A percentile compares a stretch with the other conserved stretches of the same genome.
Evolutionary conservation across 2,888 invertebrate genomes (phyloP).

Genomic region (Nephrotoma guestfalica): DNA sequence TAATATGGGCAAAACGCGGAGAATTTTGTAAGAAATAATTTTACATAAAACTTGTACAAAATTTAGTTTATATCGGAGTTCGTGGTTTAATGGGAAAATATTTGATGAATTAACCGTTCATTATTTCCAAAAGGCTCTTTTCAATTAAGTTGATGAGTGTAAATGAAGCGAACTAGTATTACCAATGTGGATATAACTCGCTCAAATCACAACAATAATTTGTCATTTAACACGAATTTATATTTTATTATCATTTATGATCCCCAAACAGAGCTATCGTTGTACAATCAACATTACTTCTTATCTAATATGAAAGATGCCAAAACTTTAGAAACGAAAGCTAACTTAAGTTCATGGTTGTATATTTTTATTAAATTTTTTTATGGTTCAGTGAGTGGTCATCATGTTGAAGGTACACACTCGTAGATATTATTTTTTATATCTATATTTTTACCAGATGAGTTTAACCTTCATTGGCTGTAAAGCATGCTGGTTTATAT

Average conservation of each 20-base stretch:
- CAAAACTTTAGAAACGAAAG: background rate
- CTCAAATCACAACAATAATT: background rate
- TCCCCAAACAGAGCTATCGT: background rate
- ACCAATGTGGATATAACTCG: too few relatives aligned
- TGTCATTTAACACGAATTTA: background rate
- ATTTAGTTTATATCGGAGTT: too few relatives aligned
- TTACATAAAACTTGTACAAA: too few relatives aligned
- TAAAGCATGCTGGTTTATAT: background rate
- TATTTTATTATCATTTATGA: background rate
- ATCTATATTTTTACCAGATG: background rate
- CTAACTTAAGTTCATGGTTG: background rate
- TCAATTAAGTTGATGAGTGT: too few relatives aligned
- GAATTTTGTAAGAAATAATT: too few relatives aligned
- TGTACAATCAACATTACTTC: background rate
- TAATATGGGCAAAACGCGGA: too few relatives aligned
- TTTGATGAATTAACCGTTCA: too few relatives aligned
- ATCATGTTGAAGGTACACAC: background rate
- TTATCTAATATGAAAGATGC: background rate
- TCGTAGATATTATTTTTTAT: background rate
- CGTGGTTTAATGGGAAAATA: too few relatives aligned
- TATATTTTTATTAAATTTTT: background rate
- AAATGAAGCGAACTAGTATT: too few relatives aligned
- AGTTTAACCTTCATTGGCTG: background rate
- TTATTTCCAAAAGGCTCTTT: too few relatives aligned
- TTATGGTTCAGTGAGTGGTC: background rate